Evolutionary conservation across 2,888 invertebrate genomes (phyloP).

Genomic region (Phyllotreta striolata): DNA sequence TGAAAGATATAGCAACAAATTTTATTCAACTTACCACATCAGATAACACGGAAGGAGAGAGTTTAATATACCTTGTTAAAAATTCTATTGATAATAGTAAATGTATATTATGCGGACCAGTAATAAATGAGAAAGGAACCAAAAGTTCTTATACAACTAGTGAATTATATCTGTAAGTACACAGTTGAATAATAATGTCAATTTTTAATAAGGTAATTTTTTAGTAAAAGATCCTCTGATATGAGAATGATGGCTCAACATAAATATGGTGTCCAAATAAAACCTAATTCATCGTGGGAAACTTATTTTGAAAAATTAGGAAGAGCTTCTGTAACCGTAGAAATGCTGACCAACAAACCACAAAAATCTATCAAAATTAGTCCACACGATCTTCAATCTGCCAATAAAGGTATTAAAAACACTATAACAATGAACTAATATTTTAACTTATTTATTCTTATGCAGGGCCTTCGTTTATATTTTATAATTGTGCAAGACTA

Average conservation of each 20-base stretch:
- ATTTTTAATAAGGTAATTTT: slow-evolving; percentile 37
- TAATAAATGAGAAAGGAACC: slow-evolving; percentile 66
- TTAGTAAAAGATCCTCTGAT: slow-evolving; percentile 68
- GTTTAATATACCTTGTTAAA: slow-evolving; percentile 17
- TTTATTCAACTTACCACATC: slow-evolving; percentile 56
- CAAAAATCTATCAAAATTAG: slow-evolving; percentile 67
- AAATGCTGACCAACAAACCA: slow-evolving; percentile 73
- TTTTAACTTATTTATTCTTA: slow-evolving; percentile 20
- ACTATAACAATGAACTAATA: slow-evolving; percentile 28
- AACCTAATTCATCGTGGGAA: slow-evolving; percentile 63
- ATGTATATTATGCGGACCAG: slow-evolving; percentile 67
- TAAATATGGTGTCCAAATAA: slow-evolving; percentile 69
- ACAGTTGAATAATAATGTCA: not conserved
- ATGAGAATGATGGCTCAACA: slow-evolving; percentile 74
- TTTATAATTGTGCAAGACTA: slow-evolving; percentile 81
- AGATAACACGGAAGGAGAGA: slow-evolving; percentile 45
- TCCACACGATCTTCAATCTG: slow-evolving; percentile 46
- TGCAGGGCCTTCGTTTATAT: slow-evolving; percentile 75
- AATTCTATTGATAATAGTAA: slow-evolving; percentile 53
- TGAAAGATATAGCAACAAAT: slow-evolving; percentile 57
- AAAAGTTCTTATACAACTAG: slow-evolving; percentile 62
- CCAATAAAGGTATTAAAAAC: slow-evolving; percentile 46
- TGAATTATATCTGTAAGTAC: slow-evolving; percentile 65
- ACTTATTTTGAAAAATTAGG: slow-evolving; percentile 69
- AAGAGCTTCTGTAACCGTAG: slow-evolving; percentile 71